Conservation (phyloP, 2,113 vertebrate species). For the Tiliqua scincoides region DNA sequence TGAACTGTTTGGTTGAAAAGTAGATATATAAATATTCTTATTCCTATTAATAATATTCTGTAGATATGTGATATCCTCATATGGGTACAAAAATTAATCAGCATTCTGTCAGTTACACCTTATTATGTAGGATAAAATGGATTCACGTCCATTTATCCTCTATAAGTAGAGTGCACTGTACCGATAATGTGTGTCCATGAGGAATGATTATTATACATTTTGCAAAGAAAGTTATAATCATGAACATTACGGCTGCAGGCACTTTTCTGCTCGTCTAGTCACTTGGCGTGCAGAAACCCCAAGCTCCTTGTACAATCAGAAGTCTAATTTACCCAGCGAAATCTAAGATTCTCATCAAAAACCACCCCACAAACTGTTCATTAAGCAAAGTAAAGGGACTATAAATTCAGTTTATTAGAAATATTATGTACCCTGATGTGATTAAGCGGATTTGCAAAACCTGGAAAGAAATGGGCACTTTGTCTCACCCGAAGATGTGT, state of each 20-base stretch:
- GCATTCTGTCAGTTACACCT: neutral
- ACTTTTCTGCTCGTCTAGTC: neutral
- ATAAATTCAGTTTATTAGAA: constrained; percentile 18
- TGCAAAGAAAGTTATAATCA: neutral
- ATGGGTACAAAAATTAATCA: neutral
- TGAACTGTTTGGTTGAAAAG: too few relatives aligned
- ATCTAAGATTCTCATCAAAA: constrained; percentile 15
- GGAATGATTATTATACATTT: neutral
- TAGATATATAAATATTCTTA: neutral
- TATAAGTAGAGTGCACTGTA: neutral
- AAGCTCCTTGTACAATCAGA: constrained; percentile 1
- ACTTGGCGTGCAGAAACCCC: neutral
- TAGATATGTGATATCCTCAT: neutral
- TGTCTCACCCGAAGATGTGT: constrained; percentile 48
- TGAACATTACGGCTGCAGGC: neutral
- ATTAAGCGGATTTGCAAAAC: constrained; percentile 48
- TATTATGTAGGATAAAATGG: neutral
- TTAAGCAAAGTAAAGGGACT: constrained; percentile 21
- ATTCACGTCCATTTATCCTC: neutral
- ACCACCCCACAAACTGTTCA: constrained; percentile 38
- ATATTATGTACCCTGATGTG: constrained; percentile 20
- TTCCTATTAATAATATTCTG: too few relatives aligned
- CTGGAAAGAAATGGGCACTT: constrained; percentile 26
- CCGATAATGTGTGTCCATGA: neutral
- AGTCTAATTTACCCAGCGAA: neutral